Evolutionary conservation across 2,888 invertebrate species (phyloP).

Genomic region (Lepas anatifera): DNA sequence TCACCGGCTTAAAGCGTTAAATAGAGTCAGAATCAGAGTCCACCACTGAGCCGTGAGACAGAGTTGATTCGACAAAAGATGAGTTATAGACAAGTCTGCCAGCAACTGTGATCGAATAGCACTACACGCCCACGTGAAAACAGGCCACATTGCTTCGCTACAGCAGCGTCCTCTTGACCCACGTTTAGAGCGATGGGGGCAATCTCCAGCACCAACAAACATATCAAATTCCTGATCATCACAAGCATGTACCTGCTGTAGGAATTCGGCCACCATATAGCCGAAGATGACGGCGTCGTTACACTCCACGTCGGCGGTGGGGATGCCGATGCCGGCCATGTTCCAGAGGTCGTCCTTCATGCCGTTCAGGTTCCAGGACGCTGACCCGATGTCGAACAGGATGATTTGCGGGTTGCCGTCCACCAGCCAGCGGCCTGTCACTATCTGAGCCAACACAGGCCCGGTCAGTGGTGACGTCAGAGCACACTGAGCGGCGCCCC

Average conservation of each 20-base stretch:
- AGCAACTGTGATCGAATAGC: no score
- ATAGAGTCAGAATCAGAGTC: no score
- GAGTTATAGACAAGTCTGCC: no score
- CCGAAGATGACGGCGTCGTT: conserved; percentile 96
- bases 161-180: no score
- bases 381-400: conserved; percentile 92
- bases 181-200: no score
- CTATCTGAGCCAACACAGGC: conserved; percentile 17
- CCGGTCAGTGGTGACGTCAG: background rate
- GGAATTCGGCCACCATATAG: conserved; percentile 84
- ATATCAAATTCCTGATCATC: no score
- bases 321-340: conserved; percentile 75
- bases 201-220: no score
- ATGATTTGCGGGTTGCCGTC: conserved; percentile 99
- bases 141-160: no score
- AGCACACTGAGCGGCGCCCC: background rate
- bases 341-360: conserved; percentile 93
- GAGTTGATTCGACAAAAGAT: no score
- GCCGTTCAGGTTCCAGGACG: conserved; percentile 87
- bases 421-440: conserved; percentile 94
- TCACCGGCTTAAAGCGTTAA: no score
- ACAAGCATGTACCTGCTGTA: conserved; percentile 79
- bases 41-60: no score
- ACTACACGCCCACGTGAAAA: no score
- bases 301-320: conserved; percentile 85